Evolutionary conservation across 2,797 vertebrate genomes (phyloP), one percentile per base, ranked within the genome.

Genomic region (Melanotaenia parkinsoni): DNA sequence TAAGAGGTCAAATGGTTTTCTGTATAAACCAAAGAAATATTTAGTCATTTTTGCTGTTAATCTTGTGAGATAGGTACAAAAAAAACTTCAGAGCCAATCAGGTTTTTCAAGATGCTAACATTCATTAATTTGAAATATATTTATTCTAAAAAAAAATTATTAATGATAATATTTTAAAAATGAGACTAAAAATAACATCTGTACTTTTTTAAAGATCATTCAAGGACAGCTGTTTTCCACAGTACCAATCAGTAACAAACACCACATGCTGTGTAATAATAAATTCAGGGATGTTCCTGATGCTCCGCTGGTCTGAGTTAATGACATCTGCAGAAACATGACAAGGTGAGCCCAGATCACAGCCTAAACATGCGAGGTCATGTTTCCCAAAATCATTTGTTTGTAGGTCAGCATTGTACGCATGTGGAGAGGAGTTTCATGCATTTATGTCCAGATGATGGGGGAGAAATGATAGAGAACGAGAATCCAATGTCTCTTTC

Each of bases 401-500:
- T 63, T 66, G 62, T 64, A 71, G 28, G 54, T 65, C 24, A 72
- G 56, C 9, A 11, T 28, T 78, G 53, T 37, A 12, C 45, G 51
- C 24, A 70, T 50, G 58, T 64, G 67, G 47, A 62, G 43, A 38
- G 58, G 67, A 67, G 74, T 70, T 58, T 69, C 40, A 63, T 69
- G 51, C 58, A 50, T 63, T 62, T 51, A 43, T 76, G 76, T 40
- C 67, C 67, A 50, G 38, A 73, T 60, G 63, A 32, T 61, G 30
- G 56, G 61, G 75, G 78, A 43, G 37, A 11, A 67, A 80, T 79
- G 64, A 65, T 54, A 74, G 77, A 91, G 79, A 88, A 88, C 91
- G 82, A 80, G 59, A 71, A 71, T 70, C 83, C 80, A 88, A 67
- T 80, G 77, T 87, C 75, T 90, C 81, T 89, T 82, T 92, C 89